Conservation (phyloP, 2,113 vertebrate species). For the Corvus moneduloides region DNA sequence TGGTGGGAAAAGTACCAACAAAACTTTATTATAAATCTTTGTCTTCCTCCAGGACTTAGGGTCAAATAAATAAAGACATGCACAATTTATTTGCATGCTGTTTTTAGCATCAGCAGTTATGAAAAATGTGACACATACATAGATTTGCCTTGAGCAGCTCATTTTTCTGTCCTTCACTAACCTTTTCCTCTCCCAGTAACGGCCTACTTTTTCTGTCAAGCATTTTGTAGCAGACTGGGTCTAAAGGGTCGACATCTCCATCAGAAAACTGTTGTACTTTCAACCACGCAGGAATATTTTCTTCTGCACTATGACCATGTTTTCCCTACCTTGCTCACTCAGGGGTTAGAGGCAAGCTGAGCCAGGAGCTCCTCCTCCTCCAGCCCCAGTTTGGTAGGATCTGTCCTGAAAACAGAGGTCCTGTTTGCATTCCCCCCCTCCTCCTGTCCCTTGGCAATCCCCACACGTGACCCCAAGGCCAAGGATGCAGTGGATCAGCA, state of each 20-base stretch:
- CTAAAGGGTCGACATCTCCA: background rate
- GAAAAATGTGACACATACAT: background rate
- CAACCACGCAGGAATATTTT: background rate
- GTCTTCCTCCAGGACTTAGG: background rate
- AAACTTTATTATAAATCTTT: slow-evolving; percentile 12
- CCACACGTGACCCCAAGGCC: accelerated
- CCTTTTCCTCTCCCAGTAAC: background rate
- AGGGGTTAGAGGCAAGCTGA: background rate
- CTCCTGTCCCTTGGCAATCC: background rate
- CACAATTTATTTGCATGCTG: slow-evolving; percentile 20
- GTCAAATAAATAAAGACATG: slow-evolving; percentile 18
- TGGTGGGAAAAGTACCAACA: slow-evolving; percentile 41
- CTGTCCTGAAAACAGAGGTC: background rate
- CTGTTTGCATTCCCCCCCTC: background rate
- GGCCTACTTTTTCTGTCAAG: background rate
- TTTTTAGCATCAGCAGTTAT: slow-evolving; percentile 42
- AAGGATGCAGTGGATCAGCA: background rate
- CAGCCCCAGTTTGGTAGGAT: background rate
- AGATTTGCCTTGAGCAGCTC: background rate
- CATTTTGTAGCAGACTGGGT: background rate
- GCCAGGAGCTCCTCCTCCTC: background rate
- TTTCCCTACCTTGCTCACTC: background rate
- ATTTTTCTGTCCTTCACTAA: slow-evolving; percentile 18
- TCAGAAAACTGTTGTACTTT: background rate
- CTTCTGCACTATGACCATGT: too few relatives aligned